Evolutionary conservation across 2,113 vertebrate species (phyloP).

Genomic region (Microcebus tavaratra): DNA sequence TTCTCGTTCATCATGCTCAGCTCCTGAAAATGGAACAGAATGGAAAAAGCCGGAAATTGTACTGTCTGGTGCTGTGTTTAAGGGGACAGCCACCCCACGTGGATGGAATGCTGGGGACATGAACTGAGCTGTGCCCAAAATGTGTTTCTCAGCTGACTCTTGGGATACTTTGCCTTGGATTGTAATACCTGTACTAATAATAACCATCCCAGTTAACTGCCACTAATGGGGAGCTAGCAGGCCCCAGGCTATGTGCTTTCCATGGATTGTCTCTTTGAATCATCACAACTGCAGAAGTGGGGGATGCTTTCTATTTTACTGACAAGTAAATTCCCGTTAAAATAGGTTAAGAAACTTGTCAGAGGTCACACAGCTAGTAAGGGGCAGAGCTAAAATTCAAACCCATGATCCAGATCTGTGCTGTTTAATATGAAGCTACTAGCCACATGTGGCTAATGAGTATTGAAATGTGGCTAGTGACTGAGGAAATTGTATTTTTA

Average conservation of each 20-base stretch:
- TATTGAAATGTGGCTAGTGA: not conserved
- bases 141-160: constrained; percentile 41
- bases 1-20: constrained; percentile 77
- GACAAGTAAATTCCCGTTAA: constrained; percentile 1
- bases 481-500: constrained; percentile 1
- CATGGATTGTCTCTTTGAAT: constrained; percentile 45
- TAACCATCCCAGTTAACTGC: constrained; percentile 34
- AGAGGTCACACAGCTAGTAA: constrained; percentile 16
- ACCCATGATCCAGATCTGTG: not conserved
- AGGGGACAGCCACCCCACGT: not conserved
- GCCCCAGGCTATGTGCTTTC: not conserved
- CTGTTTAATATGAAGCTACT: not conserved
- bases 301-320: constrained; percentile 34
- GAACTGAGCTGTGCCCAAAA: not conserved
- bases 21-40: constrained; percentile 75
- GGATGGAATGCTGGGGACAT: constrained; percentile 19
- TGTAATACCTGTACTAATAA: constrained; percentile 46
- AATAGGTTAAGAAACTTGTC: not conserved
- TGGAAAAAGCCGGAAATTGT: constrained; percentile 68
- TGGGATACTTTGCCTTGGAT: constrained; percentile 37
- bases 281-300: constrained; percentile 36
- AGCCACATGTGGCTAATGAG: not conserved
- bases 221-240: constrained; percentile 20
- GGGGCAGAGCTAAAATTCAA: not conserved
- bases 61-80: constrained; percentile 64